Evolutionary conservation across 2,113 vertebrate genomes (phyloP).

Genomic region (Hydrochoerus hydrochaeris): DNA sequence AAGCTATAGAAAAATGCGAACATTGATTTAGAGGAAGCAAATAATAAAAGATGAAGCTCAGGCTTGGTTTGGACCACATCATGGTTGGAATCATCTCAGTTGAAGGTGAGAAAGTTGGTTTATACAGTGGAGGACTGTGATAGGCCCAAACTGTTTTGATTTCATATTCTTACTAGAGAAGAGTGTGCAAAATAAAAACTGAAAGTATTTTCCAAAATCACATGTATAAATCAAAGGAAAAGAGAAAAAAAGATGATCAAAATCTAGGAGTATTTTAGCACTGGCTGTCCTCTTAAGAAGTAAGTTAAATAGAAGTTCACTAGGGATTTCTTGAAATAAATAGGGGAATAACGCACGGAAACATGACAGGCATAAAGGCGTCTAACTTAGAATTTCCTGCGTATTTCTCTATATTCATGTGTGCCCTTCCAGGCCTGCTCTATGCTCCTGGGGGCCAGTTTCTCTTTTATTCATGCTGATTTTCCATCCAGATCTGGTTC

Average conservation of each 20-base stretch:
- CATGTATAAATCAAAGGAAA: neutral
- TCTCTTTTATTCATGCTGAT: neutral
- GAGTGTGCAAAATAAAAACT: neutral
- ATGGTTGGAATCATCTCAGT: neutral
- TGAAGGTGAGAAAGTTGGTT: neutral
- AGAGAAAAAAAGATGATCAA: neutral
- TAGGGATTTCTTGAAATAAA: neutral
- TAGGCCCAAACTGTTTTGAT: neutral
- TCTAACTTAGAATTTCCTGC: neutral
- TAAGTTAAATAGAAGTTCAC: neutral
- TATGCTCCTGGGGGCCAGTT: neutral
- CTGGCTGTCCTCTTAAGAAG: neutral
- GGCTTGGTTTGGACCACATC: neutral
- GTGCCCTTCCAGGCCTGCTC: neutral
- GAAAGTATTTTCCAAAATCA: slow-evolving; percentile 11
- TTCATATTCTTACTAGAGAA: slow-evolving; percentile 37
- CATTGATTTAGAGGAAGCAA: neutral
- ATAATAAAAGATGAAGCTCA: neutral
- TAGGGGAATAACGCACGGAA: neutral
- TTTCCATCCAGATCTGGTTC: neutral
- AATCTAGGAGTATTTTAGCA: neutral
- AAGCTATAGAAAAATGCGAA: neutral
- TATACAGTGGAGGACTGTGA: neutral
- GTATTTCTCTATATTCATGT: neutral
- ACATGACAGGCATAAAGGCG: neutral